phyloP scores from a whole-genome alignment of 2,113 vertebrate species.

The Suricata suricatta region DNA sequence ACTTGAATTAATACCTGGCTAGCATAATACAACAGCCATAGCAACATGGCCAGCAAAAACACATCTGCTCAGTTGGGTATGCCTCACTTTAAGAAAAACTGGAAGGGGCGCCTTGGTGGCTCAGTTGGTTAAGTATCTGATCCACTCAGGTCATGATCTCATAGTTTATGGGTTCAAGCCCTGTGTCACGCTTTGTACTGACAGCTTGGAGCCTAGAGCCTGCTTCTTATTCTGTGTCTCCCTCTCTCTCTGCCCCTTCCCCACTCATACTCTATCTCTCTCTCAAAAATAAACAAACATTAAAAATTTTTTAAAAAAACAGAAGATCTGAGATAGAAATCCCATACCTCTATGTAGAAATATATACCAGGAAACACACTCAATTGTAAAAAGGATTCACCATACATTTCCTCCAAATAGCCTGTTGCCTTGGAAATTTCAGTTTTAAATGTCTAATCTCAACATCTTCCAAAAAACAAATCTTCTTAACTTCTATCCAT shows the following conservation, averaged over 20 bases:
- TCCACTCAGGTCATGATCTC: no score
- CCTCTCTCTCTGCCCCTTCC: background rate
- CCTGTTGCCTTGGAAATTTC: conserved; percentile 39
- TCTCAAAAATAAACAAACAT: background rate
- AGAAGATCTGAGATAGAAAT: background rate
- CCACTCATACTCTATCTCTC: background rate
- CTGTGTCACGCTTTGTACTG: background rate
- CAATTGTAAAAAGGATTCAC: conserved; percentile 20
- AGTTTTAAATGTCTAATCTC: conserved; percentile 19
- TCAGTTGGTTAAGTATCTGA: no score
- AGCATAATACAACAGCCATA: background rate
- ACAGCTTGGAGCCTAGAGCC: background rate
- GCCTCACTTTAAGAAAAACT: background rate
- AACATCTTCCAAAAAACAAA: background rate
- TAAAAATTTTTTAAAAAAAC: background rate
- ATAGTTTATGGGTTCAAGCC: no score
- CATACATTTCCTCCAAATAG: conserved; percentile 41
- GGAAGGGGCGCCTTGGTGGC: background rate
- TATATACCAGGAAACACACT: background rate
- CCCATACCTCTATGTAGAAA: background rate
- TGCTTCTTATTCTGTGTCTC: background rate
- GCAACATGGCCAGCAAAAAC: background rate
- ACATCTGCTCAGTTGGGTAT: background rate
- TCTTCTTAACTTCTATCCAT: background rate
- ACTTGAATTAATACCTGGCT: background rate